Evolutionary conservation across 2,113 vertebrate species (phyloP).

Genomic region (Scatophagus argus): DNA sequence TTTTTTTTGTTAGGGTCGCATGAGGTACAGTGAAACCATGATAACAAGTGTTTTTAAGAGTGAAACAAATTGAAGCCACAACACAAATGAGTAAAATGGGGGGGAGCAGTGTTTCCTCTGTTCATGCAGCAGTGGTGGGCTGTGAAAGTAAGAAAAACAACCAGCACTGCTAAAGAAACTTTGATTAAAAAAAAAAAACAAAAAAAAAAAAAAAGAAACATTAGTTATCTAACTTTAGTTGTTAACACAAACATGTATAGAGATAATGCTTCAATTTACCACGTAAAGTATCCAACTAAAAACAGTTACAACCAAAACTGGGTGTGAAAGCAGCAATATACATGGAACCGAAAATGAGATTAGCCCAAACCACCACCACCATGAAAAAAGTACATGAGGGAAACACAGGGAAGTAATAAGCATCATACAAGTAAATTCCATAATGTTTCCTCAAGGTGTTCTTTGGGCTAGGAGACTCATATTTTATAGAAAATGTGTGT

Average conservation of each 20-base stretch:
- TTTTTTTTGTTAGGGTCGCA: constrained; percentile 24
- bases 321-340: constrained; percentile 51
- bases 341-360: constrained; percentile 50
- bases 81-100: constrained; percentile 61
- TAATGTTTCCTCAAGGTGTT: constrained; percentile 65
- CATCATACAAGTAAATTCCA: constrained; percentile 63
- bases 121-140: constrained; percentile 64
- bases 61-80: constrained; percentile 60
- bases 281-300: constrained; percentile 67
- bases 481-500: constrained; percentile 72
- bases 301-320: constrained; percentile 61
- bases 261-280: constrained; percentile 60
- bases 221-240: constrained; percentile 44
- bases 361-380: constrained; percentile 55
- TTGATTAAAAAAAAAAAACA: constrained; percentile 19
- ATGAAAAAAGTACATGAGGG: constrained; percentile 28
- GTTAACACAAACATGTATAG: constrained; percentile 55
- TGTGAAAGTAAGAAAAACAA: constrained; percentile 37
- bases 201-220: constrained; percentile 9
- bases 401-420: constrained; percentile 64
- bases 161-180: constrained; percentile 49
- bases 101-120: constrained; percentile 57
- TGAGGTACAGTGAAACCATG: constrained; percentile 57
- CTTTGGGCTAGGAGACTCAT: constrained; percentile 72
- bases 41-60: constrained; percentile 42